Base-by-base conservation (phyloP, 2,888 invertebrate genomes). In the Drosophila paramelanica region DNA sequence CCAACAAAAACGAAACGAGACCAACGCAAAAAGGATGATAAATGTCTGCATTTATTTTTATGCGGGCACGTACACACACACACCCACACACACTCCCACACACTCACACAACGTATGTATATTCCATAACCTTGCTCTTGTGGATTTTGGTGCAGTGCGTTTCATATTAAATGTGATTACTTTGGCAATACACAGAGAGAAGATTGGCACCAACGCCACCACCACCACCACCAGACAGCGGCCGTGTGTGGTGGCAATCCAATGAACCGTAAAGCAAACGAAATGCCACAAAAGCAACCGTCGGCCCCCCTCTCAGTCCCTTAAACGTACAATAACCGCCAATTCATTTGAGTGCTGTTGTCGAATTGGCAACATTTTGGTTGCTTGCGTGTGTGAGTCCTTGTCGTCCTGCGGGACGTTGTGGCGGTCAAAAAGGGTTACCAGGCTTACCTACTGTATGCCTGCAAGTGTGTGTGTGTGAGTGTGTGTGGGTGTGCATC, bases 91-190 rank as follows among this genome's bases (percentile, higher is more conserved):
- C 27, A 38, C 11, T 53, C 31, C 2, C 23, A 41, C 25, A 39
- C 33, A 38, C 50, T 43, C 51, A 56, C 58, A 49, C 38, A 64
- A 57, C 20, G 39, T 20, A 56, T 67, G 38, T 53, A 64, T 67
- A 70, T 67, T 51, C 55, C 61, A 67, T 76, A 68, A 72, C 71
- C 73, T 64, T 70, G 71, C 73, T 74, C 76, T 78, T 60, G 73
- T 71, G 73, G 67, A 59, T 76, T 81, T 74, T 87, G 89, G 81
- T 89, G 86, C 89, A 89, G 72, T 86, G 86, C 89, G 89, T 89
- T 89, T 88, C 86, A 89, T 87, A 89, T 87, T 87, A 87, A 87
- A 87, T 89, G 86, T 87, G 86, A 89, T 87, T 87, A 88, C 89
- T 85, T 82, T 78, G 80, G 67, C 85, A 80, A 81, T 87, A 65